Conservation (phyloP, 2,113 vertebrate genomes). For the Cricetomys ansorgei region DNA sequence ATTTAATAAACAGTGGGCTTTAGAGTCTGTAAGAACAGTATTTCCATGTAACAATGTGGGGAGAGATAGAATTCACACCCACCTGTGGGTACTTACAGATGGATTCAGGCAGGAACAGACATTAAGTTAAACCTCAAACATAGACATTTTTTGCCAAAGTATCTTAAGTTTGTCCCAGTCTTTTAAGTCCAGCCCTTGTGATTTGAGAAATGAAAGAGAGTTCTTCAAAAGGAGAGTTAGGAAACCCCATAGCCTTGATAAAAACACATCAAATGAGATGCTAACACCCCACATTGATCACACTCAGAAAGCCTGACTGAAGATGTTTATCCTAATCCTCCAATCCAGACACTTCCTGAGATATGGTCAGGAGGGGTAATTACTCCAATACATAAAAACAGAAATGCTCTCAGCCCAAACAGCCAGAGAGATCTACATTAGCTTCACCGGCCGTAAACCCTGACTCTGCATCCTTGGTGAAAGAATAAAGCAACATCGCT, state of each 20-base stretch:
- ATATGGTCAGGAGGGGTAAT: constrained; percentile 81
- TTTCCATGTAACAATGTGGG: background rate
- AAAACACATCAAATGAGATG: constrained; percentile 77
- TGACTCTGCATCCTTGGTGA: constrained; percentile 60
- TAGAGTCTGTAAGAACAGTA: background rate
- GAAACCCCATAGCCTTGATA: constrained; percentile 71
- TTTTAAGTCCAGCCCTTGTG: constrained; percentile 44
- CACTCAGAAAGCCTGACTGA: constrained; percentile 70
- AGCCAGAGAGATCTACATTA: constrained; percentile 67
- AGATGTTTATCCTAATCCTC: constrained; percentile 83
- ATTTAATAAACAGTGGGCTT: background rate
- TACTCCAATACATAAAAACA: constrained; percentile 78
- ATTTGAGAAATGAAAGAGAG: constrained; percentile 66
- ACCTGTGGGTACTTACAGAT: background rate
- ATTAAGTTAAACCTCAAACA: background rate
- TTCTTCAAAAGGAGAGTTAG: constrained; percentile 45
- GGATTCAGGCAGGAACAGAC: background rate
- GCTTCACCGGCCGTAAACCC: constrained; percentile 63
- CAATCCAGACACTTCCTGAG: constrained; percentile 80
- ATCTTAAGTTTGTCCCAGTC: constrained; percentile 41
- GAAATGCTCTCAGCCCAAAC: constrained; percentile 71
- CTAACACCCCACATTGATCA: constrained; percentile 78
- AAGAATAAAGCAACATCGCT: constrained; percentile 69
- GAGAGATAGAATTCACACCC: background rate
- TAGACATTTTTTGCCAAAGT: constrained; percentile 42